Conservation (phyloP, 2,888 invertebrate species). For the Amphipoea lucens region DNA sequence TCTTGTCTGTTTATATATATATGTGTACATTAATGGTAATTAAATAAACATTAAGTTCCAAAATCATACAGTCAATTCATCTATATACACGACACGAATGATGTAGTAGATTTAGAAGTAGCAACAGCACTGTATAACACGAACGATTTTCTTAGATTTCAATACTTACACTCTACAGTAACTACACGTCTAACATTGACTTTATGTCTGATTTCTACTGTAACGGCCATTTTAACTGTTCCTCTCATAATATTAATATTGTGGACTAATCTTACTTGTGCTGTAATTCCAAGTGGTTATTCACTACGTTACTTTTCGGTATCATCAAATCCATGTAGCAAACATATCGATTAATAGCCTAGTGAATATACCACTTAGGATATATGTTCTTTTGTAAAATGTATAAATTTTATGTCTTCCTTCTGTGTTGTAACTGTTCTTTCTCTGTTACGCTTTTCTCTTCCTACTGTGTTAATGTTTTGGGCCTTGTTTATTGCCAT, state of each 20-base stretch:
- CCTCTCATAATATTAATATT: slow-evolving; percentile 33
- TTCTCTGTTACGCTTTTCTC: slow-evolving; percentile 11
- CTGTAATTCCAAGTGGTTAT: neutral
- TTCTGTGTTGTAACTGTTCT: slow-evolving; percentile 5
- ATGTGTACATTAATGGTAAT: too few relatives aligned
- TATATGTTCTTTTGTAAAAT: neutral
- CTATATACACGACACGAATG: slow-evolving; percentile 31
- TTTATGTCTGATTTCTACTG: slow-evolving; percentile 2
- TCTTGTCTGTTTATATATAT: too few relatives aligned
- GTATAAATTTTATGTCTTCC: slow-evolving; percentile 18
- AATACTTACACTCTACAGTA: slow-evolving; percentile 36
- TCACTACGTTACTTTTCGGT: neutral
- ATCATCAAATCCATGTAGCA: neutral
- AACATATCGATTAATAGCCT: neutral
- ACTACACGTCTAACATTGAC: slow-evolving; percentile 13
- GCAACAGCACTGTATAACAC: slow-evolving; percentile 31
- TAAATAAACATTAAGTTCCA: neutral
- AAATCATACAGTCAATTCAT: slow-evolving; percentile 47
- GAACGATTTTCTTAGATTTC: slow-evolving; percentile 27
- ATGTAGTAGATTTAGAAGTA: slow-evolving; percentile 24
- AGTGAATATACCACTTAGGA: slow-evolving; percentile 6
- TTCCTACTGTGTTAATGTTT: slow-evolving; percentile 28
- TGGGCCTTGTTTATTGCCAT: slow-evolving; percentile 32
- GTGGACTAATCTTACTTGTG: slow-evolving; percentile 13
- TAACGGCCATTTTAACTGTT: slow-evolving; percentile 45